Base-by-base conservation (phyloP, 2,797 vertebrate species). In the Spinibarbus caldwelli region DNA sequence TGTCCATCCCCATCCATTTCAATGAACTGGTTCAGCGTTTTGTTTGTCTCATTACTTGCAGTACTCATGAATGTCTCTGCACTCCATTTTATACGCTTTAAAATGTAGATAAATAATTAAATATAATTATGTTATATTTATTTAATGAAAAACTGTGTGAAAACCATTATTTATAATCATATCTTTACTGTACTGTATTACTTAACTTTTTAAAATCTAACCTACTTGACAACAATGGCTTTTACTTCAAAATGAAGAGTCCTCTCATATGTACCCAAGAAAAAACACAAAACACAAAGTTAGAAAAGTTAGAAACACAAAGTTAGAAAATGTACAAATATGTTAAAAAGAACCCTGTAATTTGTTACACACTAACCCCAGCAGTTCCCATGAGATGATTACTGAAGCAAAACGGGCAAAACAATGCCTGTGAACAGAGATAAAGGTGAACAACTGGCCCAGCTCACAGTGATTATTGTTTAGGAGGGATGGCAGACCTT, bases 401-500 rank as follows among this genome's bases (percentile, higher is more conserved):
- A 80, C 6, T 36, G 23, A 75, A 45, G 36, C 47, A 87, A 80
- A 84, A 80, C 12, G 5, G 45, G 26, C 26, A 68, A 84, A 80
- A 26, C 12, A 11, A 38, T 0, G 38, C 26, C 57, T 80, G 36
- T 80, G 23, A 49, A 80, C 8, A 23, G 23, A 80, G 76, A 80
- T 73, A 79, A 54, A 82, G 72, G 23, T 57, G 29, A 75, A 76
- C 45, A 75, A 57, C 59, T 66, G 64, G 29, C 15, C 6, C 34
- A 54, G 78, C 78, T 73, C 34, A 59, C 41, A 66, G 41, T 36
- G 47, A 57, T 52, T 23, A 4, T 67, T 34, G 14, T 83, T 66
- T 66, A 49, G 9, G n/a, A 34, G 81, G 14, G 43, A 49, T 70
- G 52, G 38, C 9, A 76, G 82, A 71, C 72, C 72, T 85, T 82